Base-by-base conservation (phyloP, 2,113 vertebrate genomes). In the Zingel zingel region DNA sequence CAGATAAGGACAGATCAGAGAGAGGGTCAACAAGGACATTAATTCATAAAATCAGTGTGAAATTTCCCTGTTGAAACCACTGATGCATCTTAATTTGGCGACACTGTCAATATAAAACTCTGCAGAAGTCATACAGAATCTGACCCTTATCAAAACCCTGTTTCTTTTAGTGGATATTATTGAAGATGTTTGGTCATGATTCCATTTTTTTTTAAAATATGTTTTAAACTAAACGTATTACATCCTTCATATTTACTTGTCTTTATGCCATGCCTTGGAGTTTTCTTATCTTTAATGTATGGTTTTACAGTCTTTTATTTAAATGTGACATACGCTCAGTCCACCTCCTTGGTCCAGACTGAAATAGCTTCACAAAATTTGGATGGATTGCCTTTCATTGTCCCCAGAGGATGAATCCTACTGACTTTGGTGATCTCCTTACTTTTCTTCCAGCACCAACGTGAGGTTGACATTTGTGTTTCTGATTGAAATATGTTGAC, bases 31-130 rank as follows among this genome's bases (percentile, higher is more conserved):
- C 21, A 48, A 68, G 39, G 33, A 89, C 79, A 84, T 65, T 0
- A 78, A 82, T 80, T 25, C 65, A 75, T 63, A 73, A 75, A 79
- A 79, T 81, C n/a, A 39, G 54, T 83, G 25, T 79, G 43, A 83
- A 86, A 85, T 83, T 62, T 58, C 5, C 74, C 59, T 74, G 18
- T 30, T 67, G 47, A 86, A 85, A 85, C 27, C 45, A 53, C 68
- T 73, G 63, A 77, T 47, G 51, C 33, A 59, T 64, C 69, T 50
- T 79, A 71, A 87, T 83, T 71, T 61, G 3, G 57, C 39, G 48
- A 51, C 69, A 14, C 23, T 57, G 70, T 84, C 62, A 76, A 78
- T 75, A 69, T 83, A 76, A 61, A 81, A 85, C 47, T 62, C 45
- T 21, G 39, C 39, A 61, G 57, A 48, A 74, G 68, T 77, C 43